Percentiles rank a stretch among this genome's conserved stretches.
phyloP scores from a whole-genome alignment of 2,113 vertebrate genomes.

The Rhea pennata region DNA sequence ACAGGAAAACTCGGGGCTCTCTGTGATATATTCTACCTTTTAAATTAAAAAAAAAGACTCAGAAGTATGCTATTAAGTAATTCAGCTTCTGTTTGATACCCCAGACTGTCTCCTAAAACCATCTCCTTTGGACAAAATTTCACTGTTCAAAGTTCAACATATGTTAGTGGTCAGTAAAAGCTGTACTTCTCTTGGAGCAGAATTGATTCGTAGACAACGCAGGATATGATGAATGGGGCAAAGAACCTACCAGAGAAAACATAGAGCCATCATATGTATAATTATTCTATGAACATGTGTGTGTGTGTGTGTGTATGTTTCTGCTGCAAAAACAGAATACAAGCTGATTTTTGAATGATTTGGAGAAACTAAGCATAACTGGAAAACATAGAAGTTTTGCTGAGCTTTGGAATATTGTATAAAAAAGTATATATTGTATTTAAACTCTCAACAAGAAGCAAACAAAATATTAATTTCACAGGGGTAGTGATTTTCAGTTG shows the following conservation, averaged over 20 bases:
- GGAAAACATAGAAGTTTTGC: background rate
- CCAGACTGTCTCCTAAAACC: background rate
- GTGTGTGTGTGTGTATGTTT: no score
- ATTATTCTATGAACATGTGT: background rate
- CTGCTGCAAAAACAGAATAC: background rate
- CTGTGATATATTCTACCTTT: constrained; percentile 1
- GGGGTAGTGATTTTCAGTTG: background rate
- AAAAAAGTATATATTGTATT: background rate
- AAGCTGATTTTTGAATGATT: background rate
- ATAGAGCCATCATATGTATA: no score
- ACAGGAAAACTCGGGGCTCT: constrained; percentile 3
- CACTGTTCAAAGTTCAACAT: background rate
- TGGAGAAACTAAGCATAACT: background rate
- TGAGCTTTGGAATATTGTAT: background rate
- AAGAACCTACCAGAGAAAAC: background rate
- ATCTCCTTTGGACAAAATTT: background rate
- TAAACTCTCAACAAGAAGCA: background rate
- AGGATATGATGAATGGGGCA: background rate
- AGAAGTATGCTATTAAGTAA: background rate
- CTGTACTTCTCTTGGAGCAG: background rate
- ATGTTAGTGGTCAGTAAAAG: background rate
- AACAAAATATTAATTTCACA: background rate
- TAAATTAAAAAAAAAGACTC: background rate
- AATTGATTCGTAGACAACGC: background rate
- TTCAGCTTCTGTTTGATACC: background rate